A percentile compares a stretch with the other conserved stretches of the same genome.
Evolutionary conservation across 2,797 vertebrate species (phyloP).

Genomic region (Myiotriccus ornatus): DNA sequence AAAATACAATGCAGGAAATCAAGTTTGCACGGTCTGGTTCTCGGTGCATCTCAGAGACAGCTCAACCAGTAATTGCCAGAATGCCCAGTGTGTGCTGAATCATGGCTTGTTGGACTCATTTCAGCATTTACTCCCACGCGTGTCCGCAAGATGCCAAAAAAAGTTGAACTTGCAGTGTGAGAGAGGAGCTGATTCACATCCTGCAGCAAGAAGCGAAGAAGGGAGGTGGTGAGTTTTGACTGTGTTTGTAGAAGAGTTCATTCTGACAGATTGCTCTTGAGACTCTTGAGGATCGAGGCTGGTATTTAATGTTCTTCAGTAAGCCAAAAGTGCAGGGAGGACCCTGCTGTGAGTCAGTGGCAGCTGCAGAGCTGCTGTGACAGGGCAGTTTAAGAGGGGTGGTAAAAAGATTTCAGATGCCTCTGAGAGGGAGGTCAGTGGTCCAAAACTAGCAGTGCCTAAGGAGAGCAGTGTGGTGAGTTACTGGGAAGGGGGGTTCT

Average conservation of each 20-base stretch:
- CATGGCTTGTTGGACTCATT: slow-evolving; percentile 21
- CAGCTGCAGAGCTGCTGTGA: not conserved
- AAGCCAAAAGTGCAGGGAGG: not conserved
- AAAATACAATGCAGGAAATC: not conserved
- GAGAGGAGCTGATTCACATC: slow-evolving; percentile 35
- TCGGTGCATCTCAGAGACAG: not conserved
- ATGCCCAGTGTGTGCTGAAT: not conserved
- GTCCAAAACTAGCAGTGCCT: not conserved
- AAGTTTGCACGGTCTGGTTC: not conserved
- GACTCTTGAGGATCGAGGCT: not conserved
- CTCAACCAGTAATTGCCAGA: not conserved
- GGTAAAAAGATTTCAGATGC: not conserved
- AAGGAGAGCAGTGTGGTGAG: not conserved
- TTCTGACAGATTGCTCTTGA: not conserved
- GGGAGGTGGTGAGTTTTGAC: slow-evolving; percentile 59
- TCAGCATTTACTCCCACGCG: slow-evolving; percentile 46
- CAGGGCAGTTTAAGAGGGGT: not conserved
- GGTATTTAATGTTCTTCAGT: not conserved
- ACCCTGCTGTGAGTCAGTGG: not conserved
- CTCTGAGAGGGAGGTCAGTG: not conserved
- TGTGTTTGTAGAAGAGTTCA: not conserved
- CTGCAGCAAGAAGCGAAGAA: slow-evolving; percentile 40
- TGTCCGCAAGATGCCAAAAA: slow-evolving; percentile 32
- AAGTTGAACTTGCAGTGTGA: not conserved
- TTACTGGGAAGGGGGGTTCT: not conserved